Conservation (phyloP, 1,140 invertebrate species). For the Bombus soroeensis region DNA sequence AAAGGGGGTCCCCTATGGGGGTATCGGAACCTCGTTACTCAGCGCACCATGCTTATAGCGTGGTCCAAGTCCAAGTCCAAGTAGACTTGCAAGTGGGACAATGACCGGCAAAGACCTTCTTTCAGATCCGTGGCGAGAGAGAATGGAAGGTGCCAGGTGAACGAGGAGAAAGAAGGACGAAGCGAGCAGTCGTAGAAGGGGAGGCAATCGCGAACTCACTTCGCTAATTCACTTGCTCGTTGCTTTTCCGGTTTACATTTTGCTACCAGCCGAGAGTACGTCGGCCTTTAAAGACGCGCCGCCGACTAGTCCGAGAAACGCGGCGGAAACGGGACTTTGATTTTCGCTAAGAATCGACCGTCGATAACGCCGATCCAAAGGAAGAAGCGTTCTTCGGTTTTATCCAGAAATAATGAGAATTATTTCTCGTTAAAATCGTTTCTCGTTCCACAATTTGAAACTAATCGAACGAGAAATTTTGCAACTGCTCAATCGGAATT, state of each 20-base stretch:
- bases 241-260: constrained; percentile 79
- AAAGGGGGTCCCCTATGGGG: constrained; percentile 74
- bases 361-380: not conserved
- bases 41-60: constrained; percentile 70
- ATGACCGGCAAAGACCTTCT: constrained; percentile 83
- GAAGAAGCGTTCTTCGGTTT: not conserved
- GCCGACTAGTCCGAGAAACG: constrained; percentile 1
- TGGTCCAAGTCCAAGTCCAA: constrained; percentile 76
- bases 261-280: constrained; percentile 64
- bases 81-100: constrained; percentile 80
- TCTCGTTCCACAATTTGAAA: too few species aligned
- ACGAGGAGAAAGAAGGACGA: constrained; percentile 66
- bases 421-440: too few species aligned
- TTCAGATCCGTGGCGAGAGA: constrained; percentile 75
- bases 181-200: constrained; percentile 39
- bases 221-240: constrained; percentile 78
- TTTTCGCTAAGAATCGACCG: constrained; percentile 43
- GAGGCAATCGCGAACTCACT: constrained; percentile 71
- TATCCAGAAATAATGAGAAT: too few species aligned
- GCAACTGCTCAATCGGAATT: too few species aligned
- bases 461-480: too few species aligned
- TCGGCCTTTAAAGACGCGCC: constrained; percentile 66
- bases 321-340: constrained; percentile 63
- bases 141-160: constrained; percentile 65
- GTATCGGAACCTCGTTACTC: constrained; percentile 73